Conservation (phyloP, 2,888 invertebrate species). For the Hemaris fuciformis region DNA sequence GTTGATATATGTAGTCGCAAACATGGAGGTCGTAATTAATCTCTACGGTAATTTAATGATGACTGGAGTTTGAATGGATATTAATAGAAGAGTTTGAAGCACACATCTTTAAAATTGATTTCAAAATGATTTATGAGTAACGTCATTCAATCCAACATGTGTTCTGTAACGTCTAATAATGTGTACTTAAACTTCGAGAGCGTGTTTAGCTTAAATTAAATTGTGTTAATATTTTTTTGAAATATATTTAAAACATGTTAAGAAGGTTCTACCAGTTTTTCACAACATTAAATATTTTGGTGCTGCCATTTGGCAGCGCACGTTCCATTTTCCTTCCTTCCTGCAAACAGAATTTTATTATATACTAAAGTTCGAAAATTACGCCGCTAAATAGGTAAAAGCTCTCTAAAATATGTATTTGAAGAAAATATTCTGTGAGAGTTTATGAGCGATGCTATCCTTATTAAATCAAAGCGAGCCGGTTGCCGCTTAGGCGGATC, state of each 20-base stretch:
- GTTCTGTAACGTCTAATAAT: neutral
- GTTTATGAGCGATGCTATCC: constrained; percentile 12
- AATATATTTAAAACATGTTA: too few species aligned
- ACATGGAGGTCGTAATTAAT: neutral
- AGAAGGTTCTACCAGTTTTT: too few species aligned
- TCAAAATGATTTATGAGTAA: neutral
- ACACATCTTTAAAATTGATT: neutral
- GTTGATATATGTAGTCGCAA: neutral
- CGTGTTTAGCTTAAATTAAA: too few species aligned
- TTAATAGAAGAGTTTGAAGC: neutral
- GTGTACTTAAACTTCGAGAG: too few species aligned
- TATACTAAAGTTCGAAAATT: neutral
- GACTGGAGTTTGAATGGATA: neutral
- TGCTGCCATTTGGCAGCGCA: neutral
- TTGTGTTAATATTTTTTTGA: too few species aligned
- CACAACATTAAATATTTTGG: neutral
- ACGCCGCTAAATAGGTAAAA: neutral
- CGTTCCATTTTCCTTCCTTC: neutral
- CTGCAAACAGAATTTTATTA: neutral
- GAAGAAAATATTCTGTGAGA: neutral
- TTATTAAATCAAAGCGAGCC: constrained; percentile 8
- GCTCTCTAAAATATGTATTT: neutral
- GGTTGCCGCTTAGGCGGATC: neutral
- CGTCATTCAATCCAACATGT: neutral
- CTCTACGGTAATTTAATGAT: neutral